These are phyloP conservation scores for Coelopa frigida DNA, from an alignment of 1,140 invertebrate genomes.

Conservation along the genomic window DNA sequence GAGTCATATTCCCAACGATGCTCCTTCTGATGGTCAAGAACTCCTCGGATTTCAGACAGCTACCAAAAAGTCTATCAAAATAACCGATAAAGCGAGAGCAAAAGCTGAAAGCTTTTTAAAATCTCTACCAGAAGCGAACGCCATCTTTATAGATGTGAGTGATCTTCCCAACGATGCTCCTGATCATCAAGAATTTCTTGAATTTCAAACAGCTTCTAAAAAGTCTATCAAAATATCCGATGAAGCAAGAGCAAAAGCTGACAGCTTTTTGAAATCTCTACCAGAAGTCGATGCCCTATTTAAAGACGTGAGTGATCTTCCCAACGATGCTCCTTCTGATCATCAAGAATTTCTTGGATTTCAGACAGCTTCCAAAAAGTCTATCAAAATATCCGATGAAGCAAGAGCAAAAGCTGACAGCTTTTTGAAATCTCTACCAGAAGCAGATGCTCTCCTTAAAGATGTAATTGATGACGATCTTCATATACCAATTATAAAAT, in stretches of 20 bases:
- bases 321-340: neutral
- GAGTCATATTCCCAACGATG: no score
- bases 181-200: no score
- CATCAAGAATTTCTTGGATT: neutral
- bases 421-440: neutral
- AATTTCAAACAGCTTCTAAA: slow-evolving; percentile 6
- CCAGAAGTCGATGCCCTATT: neutral
- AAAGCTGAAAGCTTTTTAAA: neutral
- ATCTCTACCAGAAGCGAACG: neutral
- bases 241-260: neutral
- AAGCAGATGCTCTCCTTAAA: neutral
- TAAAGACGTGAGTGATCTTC: no score
- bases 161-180: no score
- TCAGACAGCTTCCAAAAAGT: neutral
- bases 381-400: neutral
- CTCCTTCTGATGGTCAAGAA: no score
- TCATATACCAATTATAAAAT: no score
- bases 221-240: slow-evolving; percentile 2
- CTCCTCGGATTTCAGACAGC: neutral
- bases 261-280: neutral
- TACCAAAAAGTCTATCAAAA: neutral
- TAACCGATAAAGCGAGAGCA: slow-evolving; percentile 8
- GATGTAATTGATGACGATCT: no score
- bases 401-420: slow-evolving; percentile 7
- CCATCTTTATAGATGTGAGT: no score